Conservation (phyloP, 37 sponge, comb jelly and placozoan species). For the Hormiphora californensis region DNA sequence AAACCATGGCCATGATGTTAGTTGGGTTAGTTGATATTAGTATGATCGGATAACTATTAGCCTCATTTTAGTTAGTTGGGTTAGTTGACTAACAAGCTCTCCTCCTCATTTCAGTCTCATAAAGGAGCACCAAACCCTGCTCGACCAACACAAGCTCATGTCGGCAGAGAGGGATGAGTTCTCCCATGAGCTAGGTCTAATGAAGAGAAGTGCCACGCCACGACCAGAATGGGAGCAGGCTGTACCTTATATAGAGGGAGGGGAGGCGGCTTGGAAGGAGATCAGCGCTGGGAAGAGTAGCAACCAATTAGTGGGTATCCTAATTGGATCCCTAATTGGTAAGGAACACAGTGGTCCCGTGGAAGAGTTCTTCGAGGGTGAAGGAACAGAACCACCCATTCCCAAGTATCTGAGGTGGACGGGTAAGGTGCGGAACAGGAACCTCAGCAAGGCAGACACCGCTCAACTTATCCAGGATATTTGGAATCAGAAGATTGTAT, state of each 20-base stretch:
- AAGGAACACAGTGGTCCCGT: constrained; percentile 59
- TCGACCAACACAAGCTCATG: constrained; percentile 60
- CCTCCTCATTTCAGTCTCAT: no score
- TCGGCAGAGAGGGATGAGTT: constrained; percentile 59
- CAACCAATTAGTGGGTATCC: constrained; percentile 74
- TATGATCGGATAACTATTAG: no score
- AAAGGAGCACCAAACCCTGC: constrained; percentile 59
- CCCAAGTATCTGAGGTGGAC: constrained; percentile 73
- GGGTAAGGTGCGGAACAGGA: constrained; percentile 64
- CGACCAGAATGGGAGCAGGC: constrained; percentile 90
- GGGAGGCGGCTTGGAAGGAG: constrained; percentile 69
- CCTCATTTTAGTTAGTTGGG: no score
- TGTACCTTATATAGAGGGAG: constrained; percentile 67
- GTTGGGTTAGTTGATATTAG: no score
- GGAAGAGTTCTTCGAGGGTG: constrained; percentile 66
- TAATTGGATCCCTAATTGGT: constrained; percentile 76
- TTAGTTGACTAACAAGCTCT: no score
- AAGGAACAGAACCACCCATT: constrained; percentile 66
- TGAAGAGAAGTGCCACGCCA: constrained; percentile 82
- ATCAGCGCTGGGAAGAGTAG: constrained; percentile 71
- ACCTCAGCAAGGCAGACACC: constrained; percentile 56
- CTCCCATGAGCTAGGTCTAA: constrained; percentile 34
- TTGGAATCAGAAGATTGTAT: constrained; percentile 63
- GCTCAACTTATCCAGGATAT: constrained; percentile 68
- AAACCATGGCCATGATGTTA: no score